These are phyloP conservation scores for Acanthococcus lagerstroemiae DNA, from an alignment of 2,888 invertebrate species.

Conservation along the genomic window DNA sequence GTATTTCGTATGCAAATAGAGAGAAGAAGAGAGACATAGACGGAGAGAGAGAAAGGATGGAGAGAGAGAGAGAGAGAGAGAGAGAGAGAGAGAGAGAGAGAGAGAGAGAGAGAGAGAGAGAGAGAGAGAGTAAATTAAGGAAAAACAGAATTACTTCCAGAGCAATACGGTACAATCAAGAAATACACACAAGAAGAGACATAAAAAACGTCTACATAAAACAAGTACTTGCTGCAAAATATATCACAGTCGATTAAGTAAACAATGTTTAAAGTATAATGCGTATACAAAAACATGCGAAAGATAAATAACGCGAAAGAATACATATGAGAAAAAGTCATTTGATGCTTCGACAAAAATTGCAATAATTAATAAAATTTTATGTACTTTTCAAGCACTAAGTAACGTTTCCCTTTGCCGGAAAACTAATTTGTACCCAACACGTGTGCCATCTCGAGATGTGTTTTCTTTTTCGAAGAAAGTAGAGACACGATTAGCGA, in stretches of 20 bases:
- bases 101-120: too few relatives aligned
- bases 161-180: too few relatives aligned
- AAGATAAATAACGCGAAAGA: background rate
- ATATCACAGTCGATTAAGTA: constrained; percentile 1
- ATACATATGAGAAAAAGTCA: background rate
- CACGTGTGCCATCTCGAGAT: too few relatives aligned
- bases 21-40: too few relatives aligned
- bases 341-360: background rate
- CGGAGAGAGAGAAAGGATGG: background rate
- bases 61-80: constrained; percentile 6
- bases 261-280: too few relatives aligned
- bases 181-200: too few relatives aligned
- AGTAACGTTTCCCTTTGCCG: background rate
- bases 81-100: constrained; percentile 1
- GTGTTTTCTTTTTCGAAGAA: too few relatives aligned
- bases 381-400: background rate
- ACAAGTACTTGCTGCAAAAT: background rate
- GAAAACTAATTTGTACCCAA: too few relatives aligned
- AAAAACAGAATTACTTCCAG: too few relatives aligned
- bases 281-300: background rate
- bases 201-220: background rate
- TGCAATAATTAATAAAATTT: background rate
- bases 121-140: background rate
- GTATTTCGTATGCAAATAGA: too few relatives aligned
- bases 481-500: too few relatives aligned